A percentile compares a stretch with the other conserved stretches of the same genome.
phyloP scores from a whole-genome alignment of 2,113 vertebrate species.

The rabbit (Oryctolagus cuniculus) region mOryCun1.1 NC_091434.1:43262501-43263000 shows the following conservation, averaged over 20 bases:
- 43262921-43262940: not conserved
- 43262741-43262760: not conserved
- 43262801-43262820: not conserved
- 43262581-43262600: not conserved
- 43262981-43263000: not conserved
- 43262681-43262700: not conserved
- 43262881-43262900: not conserved
- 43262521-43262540: not conserved
- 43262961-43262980: not conserved
- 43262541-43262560: not conserved
- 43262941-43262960: constrained; percentile 8
- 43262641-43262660: not conserved
- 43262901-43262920: not conserved
- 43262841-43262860: not conserved
- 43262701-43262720: not conserved
- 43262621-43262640: not conserved
- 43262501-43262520: not conserved
- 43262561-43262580: not conserved
- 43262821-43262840: not conserved
- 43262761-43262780: not conserved
- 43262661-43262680: not conserved
- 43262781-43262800: not conserved
- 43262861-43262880: not conserved
- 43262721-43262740: not conserved
- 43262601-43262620: not conserved